Evolutionary conservation across 2,888 invertebrate species (phyloP), one percentile per base, ranked within the genome.

Genomic region (Ornithoptera alexandrae): DNA sequence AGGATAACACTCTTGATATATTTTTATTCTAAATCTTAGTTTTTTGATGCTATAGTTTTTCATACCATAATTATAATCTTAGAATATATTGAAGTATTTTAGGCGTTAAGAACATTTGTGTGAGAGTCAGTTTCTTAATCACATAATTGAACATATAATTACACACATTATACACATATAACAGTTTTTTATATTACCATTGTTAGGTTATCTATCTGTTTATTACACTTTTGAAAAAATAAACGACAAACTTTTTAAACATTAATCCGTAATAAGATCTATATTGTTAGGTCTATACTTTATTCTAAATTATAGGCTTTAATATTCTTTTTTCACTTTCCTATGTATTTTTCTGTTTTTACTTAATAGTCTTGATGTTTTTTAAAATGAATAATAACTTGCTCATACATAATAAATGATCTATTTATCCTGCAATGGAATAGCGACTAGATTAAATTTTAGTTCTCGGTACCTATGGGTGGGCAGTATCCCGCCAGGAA

Each of bases 381-480:
- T 30, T 30, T 2, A 46, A 46, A 46, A 46, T 4, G 4, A 46
- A 1, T 4, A 15, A 46, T 15, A 46, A 46, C 46, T 15, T 46
- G 12, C 46, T 46, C 12, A 46, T 46, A 46, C 46, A 46, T 46
- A 46, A 46, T 46, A 46, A 46, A 46, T 46, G 46, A 46, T 70
- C 68, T 72, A 72, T 71, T 56, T 56, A 56, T 20, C 56, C 20
- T 20, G 56, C 15, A 20, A 56, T 20, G 56, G 20, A 56, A 8
- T 20, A 56, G 71, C 10, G 46, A 46, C 46, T 46, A 46, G 46
- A 3, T 46, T 17, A 46, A 67, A 74, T 46, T 15, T 15, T 46
- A 46, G 46, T 82, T 87, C 84, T 88, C 88, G 78, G 84, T 87
- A 88, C 86, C 85, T 85, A 83, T 83, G 86, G 88, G 87, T 87